Conservation (phyloP, 2,888 invertebrate species). For the Scotopteryx bipunctaria region DNA sequence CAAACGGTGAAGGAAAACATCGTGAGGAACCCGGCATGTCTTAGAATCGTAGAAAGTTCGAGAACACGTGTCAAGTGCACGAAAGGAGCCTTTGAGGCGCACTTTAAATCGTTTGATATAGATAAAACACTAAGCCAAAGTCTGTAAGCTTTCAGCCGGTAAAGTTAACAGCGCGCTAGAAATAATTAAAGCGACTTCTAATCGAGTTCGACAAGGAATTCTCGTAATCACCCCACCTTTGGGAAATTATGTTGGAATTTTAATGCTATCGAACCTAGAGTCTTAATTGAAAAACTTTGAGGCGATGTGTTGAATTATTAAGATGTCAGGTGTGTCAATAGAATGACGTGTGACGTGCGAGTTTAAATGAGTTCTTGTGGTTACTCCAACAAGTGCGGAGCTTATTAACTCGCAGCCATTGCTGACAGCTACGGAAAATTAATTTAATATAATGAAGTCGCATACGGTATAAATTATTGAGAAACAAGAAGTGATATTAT, state of each 20-base stretch:
- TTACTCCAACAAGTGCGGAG: no score
- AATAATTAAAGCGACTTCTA: conserved; percentile 44
- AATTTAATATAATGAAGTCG: no score
- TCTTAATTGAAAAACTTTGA: conserved; percentile 79
- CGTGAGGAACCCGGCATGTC: no score
- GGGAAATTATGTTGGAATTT: conserved; percentile 70
- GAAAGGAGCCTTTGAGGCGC: no score
- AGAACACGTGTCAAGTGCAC: no score
- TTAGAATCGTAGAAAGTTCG: no score
- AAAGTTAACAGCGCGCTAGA: conserved; percentile 30
- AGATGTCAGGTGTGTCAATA: conserved; percentile 64
- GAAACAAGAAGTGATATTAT: no score
- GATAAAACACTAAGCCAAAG: conserved; percentile 1
- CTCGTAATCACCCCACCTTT: conserved; percentile 48
- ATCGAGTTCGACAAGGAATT: conserved; percentile 43
- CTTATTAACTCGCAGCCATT: no score
- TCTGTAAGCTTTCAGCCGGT: conserved; percentile 4
- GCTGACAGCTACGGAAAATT: no score
- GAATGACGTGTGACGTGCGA: conserved; percentile 56
- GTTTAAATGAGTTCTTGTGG: conserved; percentile 57
- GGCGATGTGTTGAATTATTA: conserved; percentile 71
- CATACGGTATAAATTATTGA: no score
- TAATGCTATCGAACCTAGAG: conserved; percentile 64
- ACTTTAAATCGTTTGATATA: no score
- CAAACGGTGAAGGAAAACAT: no score